Conservation (phyloP, 1,140 invertebrate genomes). For the Nomia melanderi region DNA sequence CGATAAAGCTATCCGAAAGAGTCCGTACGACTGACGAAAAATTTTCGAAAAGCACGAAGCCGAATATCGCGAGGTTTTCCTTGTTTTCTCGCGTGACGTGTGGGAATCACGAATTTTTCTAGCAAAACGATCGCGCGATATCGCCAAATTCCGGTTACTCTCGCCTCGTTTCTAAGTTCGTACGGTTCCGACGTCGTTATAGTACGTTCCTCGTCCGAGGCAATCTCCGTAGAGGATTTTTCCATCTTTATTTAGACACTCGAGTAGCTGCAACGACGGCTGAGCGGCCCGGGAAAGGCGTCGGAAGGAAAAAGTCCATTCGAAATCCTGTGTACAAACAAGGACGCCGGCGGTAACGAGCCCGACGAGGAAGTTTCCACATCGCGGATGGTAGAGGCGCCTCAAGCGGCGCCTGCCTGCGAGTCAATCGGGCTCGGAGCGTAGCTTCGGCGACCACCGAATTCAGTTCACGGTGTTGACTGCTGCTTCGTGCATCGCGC, state of each 20-base stretch:
- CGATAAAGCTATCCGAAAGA: conserved; percentile 26
- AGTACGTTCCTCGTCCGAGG: too few species aligned
- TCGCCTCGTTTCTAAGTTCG: too few species aligned
- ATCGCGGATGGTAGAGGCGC: conserved; percentile 55
- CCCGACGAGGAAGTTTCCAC: conserved; percentile 50
- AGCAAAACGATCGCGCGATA: too few species aligned
- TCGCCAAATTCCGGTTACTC: too few species aligned
- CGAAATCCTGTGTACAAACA: conserved; percentile 38
- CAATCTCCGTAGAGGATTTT: background rate
- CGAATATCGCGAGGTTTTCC: too few species aligned
- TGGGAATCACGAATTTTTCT: too few species aligned
- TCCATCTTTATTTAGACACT: background rate
- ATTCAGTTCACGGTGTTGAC: conserved; percentile 68
- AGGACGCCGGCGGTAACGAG: conserved; percentile 26
- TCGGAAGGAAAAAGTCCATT: background rate
- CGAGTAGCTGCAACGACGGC: too few species aligned
- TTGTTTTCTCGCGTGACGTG: too few species aligned
- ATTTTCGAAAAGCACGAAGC: too few species aligned
- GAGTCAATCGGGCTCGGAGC: conserved; percentile 69
- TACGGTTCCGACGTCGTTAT: too few species aligned
- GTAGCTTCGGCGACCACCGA: conserved; percentile 61
- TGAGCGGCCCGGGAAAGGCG: too few species aligned
- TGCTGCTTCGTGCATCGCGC: conserved; percentile 44
- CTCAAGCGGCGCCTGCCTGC: conserved; percentile 50
- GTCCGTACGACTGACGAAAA: too few species aligned